phyloP scores from a whole-genome alignment of 2,888 invertebrate genomes.

The Thelaira solivaga region DNA sequence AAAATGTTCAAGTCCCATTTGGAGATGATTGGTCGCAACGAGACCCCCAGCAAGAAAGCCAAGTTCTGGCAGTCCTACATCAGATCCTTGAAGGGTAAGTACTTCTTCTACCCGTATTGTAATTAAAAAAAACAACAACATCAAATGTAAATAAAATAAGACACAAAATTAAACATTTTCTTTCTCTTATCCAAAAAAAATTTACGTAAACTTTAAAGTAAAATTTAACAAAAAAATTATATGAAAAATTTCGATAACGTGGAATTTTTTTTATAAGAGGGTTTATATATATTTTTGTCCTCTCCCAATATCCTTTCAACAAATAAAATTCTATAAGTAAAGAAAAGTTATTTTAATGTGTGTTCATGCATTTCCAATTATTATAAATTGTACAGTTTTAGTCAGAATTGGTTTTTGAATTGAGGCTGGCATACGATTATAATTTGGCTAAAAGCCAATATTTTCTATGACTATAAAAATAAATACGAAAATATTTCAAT shows the following conservation, averaged over 20 bases:
- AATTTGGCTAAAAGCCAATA: slow-evolving; percentile 28
- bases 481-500: background rate
- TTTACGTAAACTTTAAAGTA: too few relatives aligned
- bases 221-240: too few relatives aligned
- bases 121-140: too few relatives aligned
- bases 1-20: slow-evolving; percentile 94
- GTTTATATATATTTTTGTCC: too few relatives aligned
- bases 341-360: background rate
- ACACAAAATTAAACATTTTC: too few relatives aligned
- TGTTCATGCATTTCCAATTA: background rate
- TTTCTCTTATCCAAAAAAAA: too few relatives aligned
- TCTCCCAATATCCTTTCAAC: too few relatives aligned
- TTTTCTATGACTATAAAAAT: background rate
- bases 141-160: too few relatives aligned
- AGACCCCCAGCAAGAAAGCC: slow-evolving; percentile 93
- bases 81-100: slow-evolving; percentile 92
- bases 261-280: too few relatives aligned
- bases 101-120: too few relatives aligned
- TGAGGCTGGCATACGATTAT: background rate
- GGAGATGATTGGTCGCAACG: slow-evolving; percentile 96
- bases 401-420: slow-evolving; percentile 9
- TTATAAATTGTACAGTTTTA: slow-evolving; percentile 29
- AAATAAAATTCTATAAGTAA: background rate
- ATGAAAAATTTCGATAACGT: too few relatives aligned
- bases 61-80: slow-evolving; percentile 96